Evolutionary conservation across 2,113 vertebrate species (phyloP), one percentile per base, ranked within the genome.

Genomic region (Carassius carassius): DNA sequence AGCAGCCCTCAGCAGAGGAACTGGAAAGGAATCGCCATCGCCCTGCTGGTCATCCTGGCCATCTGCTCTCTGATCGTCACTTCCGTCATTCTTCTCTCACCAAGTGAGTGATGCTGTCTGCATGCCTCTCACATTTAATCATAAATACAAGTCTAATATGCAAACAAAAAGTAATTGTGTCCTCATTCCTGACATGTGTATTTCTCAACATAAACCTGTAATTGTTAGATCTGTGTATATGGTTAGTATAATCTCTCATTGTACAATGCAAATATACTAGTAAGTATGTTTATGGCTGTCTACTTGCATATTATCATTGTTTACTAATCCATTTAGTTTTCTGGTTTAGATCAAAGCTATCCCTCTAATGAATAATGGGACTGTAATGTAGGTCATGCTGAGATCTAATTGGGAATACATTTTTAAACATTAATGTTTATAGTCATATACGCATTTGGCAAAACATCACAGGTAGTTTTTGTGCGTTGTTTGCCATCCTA

Each of bases 51-150:
- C 85, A 99, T 99, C 89, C 95, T 99, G 69, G 94, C 97, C 91
- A 99, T 99, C 94, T 99, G 97, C 91, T 99, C 98, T 70, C 89
- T 99, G 94, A 99, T 99, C 63, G 97, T 98, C 94, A 99, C 97
- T 89, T 98, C 98, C 0, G 98, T 99, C 91, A 97, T 99, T 86
- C 95, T 99, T 86, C 95, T 99, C 88, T 98, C 97, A 2, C 98
- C 98, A 94, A 94, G 98, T 99, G 96, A 58, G 85, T 81, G 29
- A 12, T 78, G 21, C 8, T 44, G 21, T 74, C 54, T 19, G 16
- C 47, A 8, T 74, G 21, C 32, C 19, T 5, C 51, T 54, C 51
- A 10, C 8, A 69, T 1, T 69, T 44, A 47, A 47, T 12, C 44
- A 47, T 47, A 12, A 12, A 12, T 47, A 47, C 44, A 47, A 3